Conservation (phyloP, 1,140 invertebrate genomes). For the Diprion similis region DNA sequence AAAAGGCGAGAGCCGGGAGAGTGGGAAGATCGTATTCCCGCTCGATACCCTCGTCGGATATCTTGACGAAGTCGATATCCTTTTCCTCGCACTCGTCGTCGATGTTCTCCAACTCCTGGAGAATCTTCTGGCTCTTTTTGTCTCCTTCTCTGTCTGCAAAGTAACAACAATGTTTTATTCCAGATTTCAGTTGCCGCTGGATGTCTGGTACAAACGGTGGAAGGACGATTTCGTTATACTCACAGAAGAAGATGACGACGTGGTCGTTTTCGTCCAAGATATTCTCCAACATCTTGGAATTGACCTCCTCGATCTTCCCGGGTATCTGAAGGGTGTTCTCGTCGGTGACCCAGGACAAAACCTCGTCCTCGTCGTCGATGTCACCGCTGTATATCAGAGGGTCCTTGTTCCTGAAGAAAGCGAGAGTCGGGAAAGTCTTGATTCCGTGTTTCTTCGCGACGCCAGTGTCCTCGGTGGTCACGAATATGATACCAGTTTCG, state of each 20-base stretch:
- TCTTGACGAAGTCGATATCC: conserved; percentile 93
- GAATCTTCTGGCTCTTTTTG: conserved; percentile 88
- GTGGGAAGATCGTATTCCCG: conserved; percentile 88
- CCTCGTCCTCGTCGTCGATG: conserved; percentile 89
- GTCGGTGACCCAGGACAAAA: conserved; percentile 89
- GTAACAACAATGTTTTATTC: conserved; percentile 14
- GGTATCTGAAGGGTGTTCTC: conserved; percentile 91
- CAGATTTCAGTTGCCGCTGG: background rate
- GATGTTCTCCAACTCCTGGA: conserved; percentile 91
- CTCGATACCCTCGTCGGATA: conserved; percentile 86
- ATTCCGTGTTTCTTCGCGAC: conserved; percentile 87
- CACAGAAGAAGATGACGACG: conserved; percentile 93
- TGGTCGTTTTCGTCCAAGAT: conserved; percentile 87
- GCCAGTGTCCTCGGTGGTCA: conserved; percentile 85
- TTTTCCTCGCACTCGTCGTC: conserved; percentile 93
- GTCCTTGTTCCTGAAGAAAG: conserved; percentile 91
- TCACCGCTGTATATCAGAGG: conserved; percentile 84
- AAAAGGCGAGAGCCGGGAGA: conserved; percentile 87
- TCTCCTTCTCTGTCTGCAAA: conserved; percentile 84
- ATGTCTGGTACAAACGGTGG: background rate
- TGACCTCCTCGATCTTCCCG: conserved; percentile 94
- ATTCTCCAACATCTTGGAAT: conserved; percentile 89
- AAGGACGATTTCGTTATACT: conserved; percentile 54
- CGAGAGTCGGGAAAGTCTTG: conserved; percentile 83
- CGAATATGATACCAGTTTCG: conserved; percentile 92